These are phyloP conservation scores for Porites lutea DNA, from an alignment of 64 coral and sea anemone species.

Conservation along the genomic window DNA sequence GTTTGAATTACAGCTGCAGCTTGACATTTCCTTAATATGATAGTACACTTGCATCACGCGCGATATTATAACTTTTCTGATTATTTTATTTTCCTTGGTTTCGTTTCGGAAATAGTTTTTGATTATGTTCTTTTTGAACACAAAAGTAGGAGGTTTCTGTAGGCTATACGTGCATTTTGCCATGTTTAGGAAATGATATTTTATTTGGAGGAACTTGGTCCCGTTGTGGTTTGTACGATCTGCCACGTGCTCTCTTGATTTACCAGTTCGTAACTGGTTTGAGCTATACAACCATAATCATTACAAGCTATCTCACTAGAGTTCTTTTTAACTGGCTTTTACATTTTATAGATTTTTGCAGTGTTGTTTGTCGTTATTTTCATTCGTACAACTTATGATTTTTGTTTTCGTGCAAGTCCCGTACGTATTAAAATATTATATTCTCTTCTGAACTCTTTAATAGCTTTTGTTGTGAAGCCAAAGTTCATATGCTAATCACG, in stretches of 20 bases:
- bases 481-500: constrained; percentile 5
- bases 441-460: too few relatives aligned
- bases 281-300: constrained; percentile 16
- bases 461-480: neutral
- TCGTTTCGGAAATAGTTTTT: neutral
- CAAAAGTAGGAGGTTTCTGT: too few relatives aligned
- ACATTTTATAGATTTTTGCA: too few relatives aligned
- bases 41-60: neutral
- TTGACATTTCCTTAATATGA: too few relatives aligned
- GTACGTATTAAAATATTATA: too few relatives aligned
- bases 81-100: neutral
- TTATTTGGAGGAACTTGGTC: neutral
- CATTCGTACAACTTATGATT: too few relatives aligned
- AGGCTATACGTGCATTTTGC: neutral
- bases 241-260: constrained; percentile 32
- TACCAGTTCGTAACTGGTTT: constrained; percentile 30
- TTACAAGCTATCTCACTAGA: neutral
- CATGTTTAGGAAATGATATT: neutral
- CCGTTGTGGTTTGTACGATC: neutral
- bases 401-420: too few relatives aligned
- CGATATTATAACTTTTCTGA: neutral
- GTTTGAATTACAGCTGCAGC: neutral
- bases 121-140: too few relatives aligned
- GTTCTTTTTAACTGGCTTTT: neutral
- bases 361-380: too few relatives aligned